These are phyloP conservation scores for Macquaria ambigua DNA, from an alignment of 2,113 vertebrate genomes.

Conservation along the genomic window DNA sequence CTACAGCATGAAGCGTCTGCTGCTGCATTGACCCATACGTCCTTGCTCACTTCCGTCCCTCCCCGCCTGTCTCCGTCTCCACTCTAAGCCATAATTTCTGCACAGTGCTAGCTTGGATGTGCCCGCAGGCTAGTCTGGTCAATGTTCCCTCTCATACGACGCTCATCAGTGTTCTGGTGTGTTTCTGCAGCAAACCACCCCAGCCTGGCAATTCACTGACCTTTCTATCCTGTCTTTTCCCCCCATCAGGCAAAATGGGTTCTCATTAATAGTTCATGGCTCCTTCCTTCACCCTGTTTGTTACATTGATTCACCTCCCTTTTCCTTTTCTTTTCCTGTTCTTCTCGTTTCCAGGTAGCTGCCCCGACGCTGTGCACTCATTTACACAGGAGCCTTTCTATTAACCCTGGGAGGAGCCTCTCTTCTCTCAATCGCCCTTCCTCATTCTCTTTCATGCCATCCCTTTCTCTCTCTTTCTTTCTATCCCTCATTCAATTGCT, in stretches of 20 bases:
- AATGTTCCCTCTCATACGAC: conserved; percentile 56
- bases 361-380: conserved; percentile 62
- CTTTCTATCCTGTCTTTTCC: conserved; percentile 63
- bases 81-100: conserved; percentile 49
- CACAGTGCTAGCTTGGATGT: conserved; percentile 40
- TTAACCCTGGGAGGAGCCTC: conserved; percentile 72
- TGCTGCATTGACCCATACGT: conserved; percentile 58
- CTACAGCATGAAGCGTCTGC: conserved; percentile 19
- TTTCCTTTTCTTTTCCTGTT: conserved; percentile 40
- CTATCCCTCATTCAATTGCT: background rate
- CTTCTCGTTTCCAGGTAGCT: conserved; percentile 54
- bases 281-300: conserved; percentile 77
- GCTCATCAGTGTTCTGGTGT: conserved; percentile 61
- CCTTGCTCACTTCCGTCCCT: conserved; percentile 55
- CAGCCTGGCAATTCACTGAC: conserved; percentile 66
- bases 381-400: conserved; percentile 71
- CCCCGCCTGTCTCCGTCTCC: conserved; percentile 35
- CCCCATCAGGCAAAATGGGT: conserved; percentile 75
- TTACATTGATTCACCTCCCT: conserved; percentile 73
- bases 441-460: conserved; percentile 4
- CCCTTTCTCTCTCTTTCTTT: background rate
- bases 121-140: conserved; percentile 60
- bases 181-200: conserved; percentile 53
- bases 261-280: conserved; percentile 81
- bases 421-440: conserved; percentile 10